Evolutionary conservation across 1,140 invertebrate species (phyloP).

Genomic region (Pantala flavescens): DNA sequence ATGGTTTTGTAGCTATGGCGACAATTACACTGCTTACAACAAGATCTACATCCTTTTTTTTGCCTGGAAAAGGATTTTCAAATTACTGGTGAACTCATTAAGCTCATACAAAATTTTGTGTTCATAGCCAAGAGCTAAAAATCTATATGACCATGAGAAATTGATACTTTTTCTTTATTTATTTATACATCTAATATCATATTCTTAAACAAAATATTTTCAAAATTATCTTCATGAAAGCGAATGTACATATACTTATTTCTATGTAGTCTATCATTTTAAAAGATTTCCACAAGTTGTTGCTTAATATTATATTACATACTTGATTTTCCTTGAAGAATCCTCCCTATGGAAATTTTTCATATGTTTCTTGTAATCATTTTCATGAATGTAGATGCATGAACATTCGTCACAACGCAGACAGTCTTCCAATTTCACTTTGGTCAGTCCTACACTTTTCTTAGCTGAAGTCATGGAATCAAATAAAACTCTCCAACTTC

Average conservation of each 20-base stretch:
- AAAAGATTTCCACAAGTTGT: too few relatives aligned
- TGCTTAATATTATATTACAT: background rate
- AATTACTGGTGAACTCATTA: too few relatives aligned
- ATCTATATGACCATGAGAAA: too few relatives aligned
- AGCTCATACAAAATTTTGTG: too few relatives aligned
- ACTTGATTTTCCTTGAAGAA: background rate
- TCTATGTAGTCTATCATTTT: too few relatives aligned
- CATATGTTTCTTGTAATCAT: constrained; percentile 31
- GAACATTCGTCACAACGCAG: constrained; percentile 31
- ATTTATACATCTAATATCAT: too few relatives aligned
- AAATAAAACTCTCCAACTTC: too few relatives aligned
- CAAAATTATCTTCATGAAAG: too few relatives aligned
- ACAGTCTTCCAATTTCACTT: constrained; percentile 30
- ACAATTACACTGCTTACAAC: constrained; percentile 25
- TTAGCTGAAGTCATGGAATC: constrained; percentile 21
- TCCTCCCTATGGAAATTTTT: constrained; percentile 27
- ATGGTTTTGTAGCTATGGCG: constrained; percentile 20
- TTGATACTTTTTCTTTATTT: too few relatives aligned
- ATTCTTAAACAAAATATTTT: too few relatives aligned
- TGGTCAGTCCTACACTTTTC: constrained; percentile 27
- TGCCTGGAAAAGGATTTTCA: constrained; percentile 13
- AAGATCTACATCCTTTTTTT: constrained; percentile 24
- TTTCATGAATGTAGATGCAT: constrained; percentile 30
- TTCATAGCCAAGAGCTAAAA: too few relatives aligned
- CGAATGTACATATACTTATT: too few relatives aligned